Evolutionary conservation across 2,888 invertebrate genomes (phyloP).

Genomic region (Cryptocheilus praepositus): DNA sequence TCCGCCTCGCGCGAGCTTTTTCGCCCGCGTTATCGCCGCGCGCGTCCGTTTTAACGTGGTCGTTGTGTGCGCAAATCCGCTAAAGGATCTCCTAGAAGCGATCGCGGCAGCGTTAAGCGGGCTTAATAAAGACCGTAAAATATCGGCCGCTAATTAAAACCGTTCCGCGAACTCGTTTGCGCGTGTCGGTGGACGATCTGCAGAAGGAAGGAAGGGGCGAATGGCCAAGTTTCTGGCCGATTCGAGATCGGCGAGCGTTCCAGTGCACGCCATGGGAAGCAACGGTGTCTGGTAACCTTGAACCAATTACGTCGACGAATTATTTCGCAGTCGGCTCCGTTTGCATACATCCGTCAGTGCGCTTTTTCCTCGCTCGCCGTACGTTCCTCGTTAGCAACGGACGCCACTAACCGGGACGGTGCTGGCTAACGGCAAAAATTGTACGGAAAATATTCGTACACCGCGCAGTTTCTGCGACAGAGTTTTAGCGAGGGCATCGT

Average conservation of each 20-base stretch:
- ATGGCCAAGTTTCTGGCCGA: not conserved
- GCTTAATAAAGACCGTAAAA: conserved; percentile 16
- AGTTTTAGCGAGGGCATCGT: not conserved
- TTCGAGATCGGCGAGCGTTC: not conserved
- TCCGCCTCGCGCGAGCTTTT: too few relatives aligned
- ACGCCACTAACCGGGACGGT: too few relatives aligned
- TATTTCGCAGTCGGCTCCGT: conserved; percentile 42
- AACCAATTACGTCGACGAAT: conserved; percentile 53
- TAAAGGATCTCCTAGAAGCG: too few relatives aligned
- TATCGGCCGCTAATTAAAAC: conserved; percentile 26
- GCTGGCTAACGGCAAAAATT: too few relatives aligned
- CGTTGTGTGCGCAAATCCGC: too few relatives aligned
- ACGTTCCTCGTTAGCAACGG: conserved; percentile 24
- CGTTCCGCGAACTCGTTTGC: conserved; percentile 11
- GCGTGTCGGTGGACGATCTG: conserved; percentile 1
- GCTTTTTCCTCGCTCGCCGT: conserved; percentile 10
- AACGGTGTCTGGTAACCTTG: conserved; percentile 55
- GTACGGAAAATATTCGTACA: too few relatives aligned
- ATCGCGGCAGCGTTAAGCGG: too few relatives aligned
- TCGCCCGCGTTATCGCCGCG: not conserved
- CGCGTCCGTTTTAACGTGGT: conserved; percentile 6
- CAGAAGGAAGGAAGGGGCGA: not conserved
- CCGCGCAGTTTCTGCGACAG: too few relatives aligned
- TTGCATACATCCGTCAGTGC: conserved; percentile 31
- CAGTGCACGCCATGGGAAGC: conserved; percentile 13